Percentiles rank a stretch among this genome's conserved stretches.
These are phyloP conservation scores for Nothura maculosa DNA, from an alignment of 2,797 vertebrate genomes.

Conservation along the genomic window DNA sequence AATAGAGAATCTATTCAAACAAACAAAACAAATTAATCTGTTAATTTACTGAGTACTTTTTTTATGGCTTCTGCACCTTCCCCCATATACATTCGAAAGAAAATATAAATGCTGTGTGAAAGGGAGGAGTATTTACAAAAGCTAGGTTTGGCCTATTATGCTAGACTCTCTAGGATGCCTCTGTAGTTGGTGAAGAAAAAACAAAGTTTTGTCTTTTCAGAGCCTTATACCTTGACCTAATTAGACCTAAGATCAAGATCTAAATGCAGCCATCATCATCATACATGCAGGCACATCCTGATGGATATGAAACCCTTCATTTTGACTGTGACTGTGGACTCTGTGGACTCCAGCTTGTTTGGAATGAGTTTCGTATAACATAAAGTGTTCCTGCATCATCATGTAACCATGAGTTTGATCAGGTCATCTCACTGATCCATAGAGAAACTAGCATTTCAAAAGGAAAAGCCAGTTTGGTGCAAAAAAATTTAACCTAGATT, in stretches of 20 bases:
- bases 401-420: neutral
- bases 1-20: neutral
- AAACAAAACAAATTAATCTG: neutral
- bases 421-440: neutral
- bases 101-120: neutral
- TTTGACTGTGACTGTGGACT: neutral
- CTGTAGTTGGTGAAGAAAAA: neutral
- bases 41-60: neutral
- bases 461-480: neutral
- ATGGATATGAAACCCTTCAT: neutral
- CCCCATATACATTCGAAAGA: neutral
- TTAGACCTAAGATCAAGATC: neutral
- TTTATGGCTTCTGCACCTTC: neutral
- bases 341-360: neutral
- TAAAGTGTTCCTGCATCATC: fast-evolving
- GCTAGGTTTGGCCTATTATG: neutral
- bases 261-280: too few relatives aligned
- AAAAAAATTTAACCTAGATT: neutral
- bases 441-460: fast-evolving
- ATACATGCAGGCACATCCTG: neutral
- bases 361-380: neutral
- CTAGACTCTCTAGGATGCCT: neutral
- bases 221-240: neutral
- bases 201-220: neutral
- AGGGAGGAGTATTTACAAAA: neutral